Conservation (phyloP, 2,888 invertebrate species). For the Spisula subtruncata region DNA sequence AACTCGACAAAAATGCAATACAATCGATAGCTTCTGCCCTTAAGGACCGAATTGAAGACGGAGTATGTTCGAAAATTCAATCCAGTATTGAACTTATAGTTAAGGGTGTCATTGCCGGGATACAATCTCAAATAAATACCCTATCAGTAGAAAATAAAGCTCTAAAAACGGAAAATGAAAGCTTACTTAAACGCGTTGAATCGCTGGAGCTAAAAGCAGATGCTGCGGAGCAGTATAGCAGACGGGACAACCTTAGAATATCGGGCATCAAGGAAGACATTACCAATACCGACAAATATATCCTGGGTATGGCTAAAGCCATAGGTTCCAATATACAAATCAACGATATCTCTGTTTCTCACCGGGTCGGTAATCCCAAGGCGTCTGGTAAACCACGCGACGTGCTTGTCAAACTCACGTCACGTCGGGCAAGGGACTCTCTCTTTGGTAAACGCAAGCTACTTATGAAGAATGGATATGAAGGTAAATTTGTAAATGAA, state of each 20-base stretch:
- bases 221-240: not conserved
- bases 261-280: not conserved
- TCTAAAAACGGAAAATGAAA: not conserved
- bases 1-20: not conserved
- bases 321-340: not conserved
- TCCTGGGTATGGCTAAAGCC: no score
- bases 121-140: not conserved
- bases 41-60: not conserved
- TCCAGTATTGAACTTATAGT: not conserved
- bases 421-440: not conserved
- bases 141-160: not conserved
- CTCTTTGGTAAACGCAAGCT: not conserved
- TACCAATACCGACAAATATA: no score
- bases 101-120: not conserved
- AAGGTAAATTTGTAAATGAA: not conserved
- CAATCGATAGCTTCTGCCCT: not conserved
- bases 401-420: not conserved
- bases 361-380: constrained; percentile 4
- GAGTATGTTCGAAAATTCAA: not conserved
- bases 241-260: not conserved
- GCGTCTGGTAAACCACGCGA: not conserved
- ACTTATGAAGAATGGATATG: not conserved
- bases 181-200: no score
- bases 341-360: not conserved
- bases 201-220: not conserved